These are phyloP conservation scores for Bucco capensis DNA, from an alignment of 2,113 vertebrate genomes.

Conservation along the genomic window DNA sequence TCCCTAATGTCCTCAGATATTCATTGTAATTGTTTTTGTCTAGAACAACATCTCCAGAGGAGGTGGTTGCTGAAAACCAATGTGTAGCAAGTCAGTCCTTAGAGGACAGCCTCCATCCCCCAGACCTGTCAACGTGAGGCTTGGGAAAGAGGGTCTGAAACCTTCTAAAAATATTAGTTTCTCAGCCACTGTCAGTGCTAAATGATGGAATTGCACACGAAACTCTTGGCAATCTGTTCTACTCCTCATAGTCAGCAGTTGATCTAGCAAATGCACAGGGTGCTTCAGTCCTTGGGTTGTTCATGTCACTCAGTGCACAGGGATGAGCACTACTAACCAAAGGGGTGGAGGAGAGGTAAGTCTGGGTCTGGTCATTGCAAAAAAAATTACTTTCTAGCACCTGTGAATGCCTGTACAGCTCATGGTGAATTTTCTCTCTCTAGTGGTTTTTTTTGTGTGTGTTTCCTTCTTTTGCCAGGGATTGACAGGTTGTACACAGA, in stretches of 20 bases:
- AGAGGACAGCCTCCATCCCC: not conserved
- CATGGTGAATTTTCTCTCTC: not conserved
- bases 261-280: not conserved
- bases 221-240: not conserved
- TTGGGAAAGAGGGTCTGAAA: not conserved
- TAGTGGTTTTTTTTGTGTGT: not conserved
- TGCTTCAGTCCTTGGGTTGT: not conserved
- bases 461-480: not conserved
- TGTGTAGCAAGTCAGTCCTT: not conserved
- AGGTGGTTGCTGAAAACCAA: not conserved
- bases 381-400: not conserved
- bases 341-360: not conserved
- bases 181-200: not conserved
- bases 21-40: not conserved
- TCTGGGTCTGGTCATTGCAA: not conserved
- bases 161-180: not conserved
- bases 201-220: not conserved
- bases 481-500: not conserved
- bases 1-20: not conserved
- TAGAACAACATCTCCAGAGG: not conserved
- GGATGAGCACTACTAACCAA: not conserved
- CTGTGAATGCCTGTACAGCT: not conserved
- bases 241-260: not conserved
- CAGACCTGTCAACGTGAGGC: not conserved
- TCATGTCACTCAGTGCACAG: not conserved